Evolutionary conservation across 2,113 vertebrate species (phyloP).

Genomic region (Rhodinocichla rosea): DNA sequence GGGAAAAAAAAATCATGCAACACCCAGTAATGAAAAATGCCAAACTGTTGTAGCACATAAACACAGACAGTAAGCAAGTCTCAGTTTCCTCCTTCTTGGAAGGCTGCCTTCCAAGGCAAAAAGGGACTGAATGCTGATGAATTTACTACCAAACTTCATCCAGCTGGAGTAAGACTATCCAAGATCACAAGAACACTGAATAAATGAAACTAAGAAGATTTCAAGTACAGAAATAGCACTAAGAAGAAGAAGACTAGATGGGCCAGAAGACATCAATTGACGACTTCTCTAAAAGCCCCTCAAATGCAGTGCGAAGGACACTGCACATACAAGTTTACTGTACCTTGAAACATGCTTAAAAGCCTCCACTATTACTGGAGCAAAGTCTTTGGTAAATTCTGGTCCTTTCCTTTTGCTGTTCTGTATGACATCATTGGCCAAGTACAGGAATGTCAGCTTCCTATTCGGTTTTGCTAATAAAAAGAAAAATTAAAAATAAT

Average conservation of each 20-base stretch:
- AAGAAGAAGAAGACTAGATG: not conserved
- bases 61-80: not conserved
- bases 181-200: not conserved
- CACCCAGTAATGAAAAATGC: not conserved
- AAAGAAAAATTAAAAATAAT: not conserved
- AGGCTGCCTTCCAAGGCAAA: not conserved
- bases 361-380: conserved; percentile 93
- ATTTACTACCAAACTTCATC: not conserved
- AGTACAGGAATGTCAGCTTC: conserved; percentile 96
- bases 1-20: not conserved
- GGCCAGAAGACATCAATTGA: not conserved
- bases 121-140: not conserved
- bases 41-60: not conserved
- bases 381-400: conserved; percentile 97
- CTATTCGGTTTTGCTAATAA: conserved; percentile 90
- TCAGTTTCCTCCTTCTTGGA: not conserved
- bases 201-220: not conserved
- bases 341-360: conserved; percentile 98
- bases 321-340: not conserved
- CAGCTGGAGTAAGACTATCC: not conserved
- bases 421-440: conserved; percentile 99
- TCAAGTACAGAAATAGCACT: not conserved
- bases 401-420: conserved; percentile 99
- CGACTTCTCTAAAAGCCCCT: not conserved
- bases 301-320: not conserved